Evolutionary conservation across 2,888 invertebrate genomes (phyloP).

Genomic region (Leptinotarsa peninsularis): DNA sequence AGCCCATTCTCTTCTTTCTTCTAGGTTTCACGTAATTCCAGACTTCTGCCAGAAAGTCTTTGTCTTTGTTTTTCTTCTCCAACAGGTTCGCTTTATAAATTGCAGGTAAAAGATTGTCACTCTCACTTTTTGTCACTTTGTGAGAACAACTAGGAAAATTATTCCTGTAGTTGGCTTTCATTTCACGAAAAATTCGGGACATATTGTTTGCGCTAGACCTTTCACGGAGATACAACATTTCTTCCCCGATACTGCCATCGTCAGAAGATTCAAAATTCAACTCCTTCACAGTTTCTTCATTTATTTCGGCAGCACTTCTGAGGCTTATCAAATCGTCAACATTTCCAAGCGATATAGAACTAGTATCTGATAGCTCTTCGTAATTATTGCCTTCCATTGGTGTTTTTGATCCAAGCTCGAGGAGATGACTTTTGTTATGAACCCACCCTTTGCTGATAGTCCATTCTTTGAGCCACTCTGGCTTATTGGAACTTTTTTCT

Average conservation of each 20-base stretch:
- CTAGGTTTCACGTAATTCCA: conserved; percentile 54
- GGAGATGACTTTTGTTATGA: conserved; percentile 62
- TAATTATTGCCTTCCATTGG: conserved; percentile 42
- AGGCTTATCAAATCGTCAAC: conserved; percentile 62
- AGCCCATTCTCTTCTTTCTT: conserved; percentile 44
- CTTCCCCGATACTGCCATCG: conserved; percentile 12
- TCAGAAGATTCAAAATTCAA: conserved; percentile 28
- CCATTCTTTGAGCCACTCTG: conserved; percentile 66
- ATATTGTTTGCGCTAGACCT: conserved; percentile 41
- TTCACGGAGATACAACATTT: conserved; percentile 20
- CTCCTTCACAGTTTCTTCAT: conserved; percentile 37
- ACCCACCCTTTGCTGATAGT: conserved; percentile 67
- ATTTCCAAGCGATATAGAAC: conserved; percentile 60
- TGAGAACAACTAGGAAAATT: conserved; percentile 56
- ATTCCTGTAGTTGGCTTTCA: conserved; percentile 61
- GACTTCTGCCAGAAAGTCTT: conserved; percentile 45
- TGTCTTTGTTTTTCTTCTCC: conserved; percentile 42
- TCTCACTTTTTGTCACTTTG: conserved; percentile 37
- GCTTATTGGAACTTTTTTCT: conserved; percentile 49
- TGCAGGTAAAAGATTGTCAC: conserved; percentile 52
- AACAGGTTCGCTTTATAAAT: conserved; percentile 59
- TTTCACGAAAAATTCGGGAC: conserved; percentile 54
- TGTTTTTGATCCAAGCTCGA: conserved; percentile 51
- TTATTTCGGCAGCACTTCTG: conserved; percentile 35
- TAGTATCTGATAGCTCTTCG: conserved; percentile 48